Base-by-base conservation (phyloP, 1,140 invertebrate species). In the Palaemon carinicauda region DNA sequence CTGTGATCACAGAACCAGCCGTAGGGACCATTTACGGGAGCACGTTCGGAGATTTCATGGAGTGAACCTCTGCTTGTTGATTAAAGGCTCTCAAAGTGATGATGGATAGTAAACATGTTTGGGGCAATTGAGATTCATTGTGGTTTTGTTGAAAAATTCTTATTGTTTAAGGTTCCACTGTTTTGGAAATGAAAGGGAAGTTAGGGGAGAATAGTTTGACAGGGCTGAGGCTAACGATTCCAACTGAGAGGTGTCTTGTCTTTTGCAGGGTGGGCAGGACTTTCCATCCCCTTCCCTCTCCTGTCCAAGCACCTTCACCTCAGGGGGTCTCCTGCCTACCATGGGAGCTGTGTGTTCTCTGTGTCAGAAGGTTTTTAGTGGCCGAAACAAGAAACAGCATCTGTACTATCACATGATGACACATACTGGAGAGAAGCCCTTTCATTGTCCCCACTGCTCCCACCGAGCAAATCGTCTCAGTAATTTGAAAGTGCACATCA, bases 371-470 rank as follows among this genome's bases (percentile, higher is more conserved):
- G 96, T 99, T 1, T 99, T 99, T 92, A 99, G 99, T 92, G 99
- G 98, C 92, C 98, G 97, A 90, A 99, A 99, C 90, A 82, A 87
- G 71, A 87, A 78, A 78, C 87, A 89, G 50, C 86, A 87, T 15
- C 92, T 99, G 82, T 99, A 98, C 0, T 98, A 99, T 1, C 98
- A 99, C 91, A 93, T 98, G 60, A 94, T 98, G 79, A 98, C 97
- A 12, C 98, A 99, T 91, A 99, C 98, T 0, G 98, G 98, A 1
- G 98, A 99, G 91, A 99, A 99, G 91, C 99, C 99, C 0, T 99
- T 99, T 94, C 99, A 99, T 92, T 99, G 99, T 91, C 86, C 88
- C 50, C 87, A 87, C 86, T 89, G 88, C 69, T 79, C 82, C 24
- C 88, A 89, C 78, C 80, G 85, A 52, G 88, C 88, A 29, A 89